These are phyloP conservation scores for Antechinus stuartii DNA, from an alignment of 2,113 vertebrate genomes.

Conservation along the genomic window DNA sequence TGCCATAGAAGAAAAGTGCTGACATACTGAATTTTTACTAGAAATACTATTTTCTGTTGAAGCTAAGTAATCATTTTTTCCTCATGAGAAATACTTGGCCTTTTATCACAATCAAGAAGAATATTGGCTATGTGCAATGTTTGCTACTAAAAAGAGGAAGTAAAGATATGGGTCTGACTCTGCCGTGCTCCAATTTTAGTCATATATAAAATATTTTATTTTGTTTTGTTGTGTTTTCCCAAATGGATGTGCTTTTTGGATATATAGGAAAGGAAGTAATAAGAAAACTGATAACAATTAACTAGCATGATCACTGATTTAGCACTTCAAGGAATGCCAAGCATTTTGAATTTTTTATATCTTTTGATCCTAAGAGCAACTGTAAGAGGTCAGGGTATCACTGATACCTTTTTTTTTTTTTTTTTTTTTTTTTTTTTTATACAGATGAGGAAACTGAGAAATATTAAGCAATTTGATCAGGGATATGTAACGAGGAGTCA, in stretches of 20 bases:
- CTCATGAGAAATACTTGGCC: not conserved
- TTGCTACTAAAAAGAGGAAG: not conserved
- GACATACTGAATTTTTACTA: slow-evolving; percentile 55
- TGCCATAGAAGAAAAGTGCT: slow-evolving; percentile 68
- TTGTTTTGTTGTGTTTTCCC: not conserved
- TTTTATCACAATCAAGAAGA: not conserved
- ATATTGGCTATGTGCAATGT: not conserved
- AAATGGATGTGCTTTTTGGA: not conserved
- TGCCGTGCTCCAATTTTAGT: not conserved
- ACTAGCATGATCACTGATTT: not conserved
- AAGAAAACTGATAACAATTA: not conserved
- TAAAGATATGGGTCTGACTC: not conserved
- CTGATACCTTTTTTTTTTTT: not conserved
- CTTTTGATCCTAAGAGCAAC: not conserved
- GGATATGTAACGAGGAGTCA: not conserved
- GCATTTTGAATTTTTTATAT: not conserved
- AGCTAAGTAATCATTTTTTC: not conserved
- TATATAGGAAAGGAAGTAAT: not conserved
- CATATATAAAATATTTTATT: not conserved
- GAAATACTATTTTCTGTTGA: slow-evolving; percentile 21
- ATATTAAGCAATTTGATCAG: not conserved
- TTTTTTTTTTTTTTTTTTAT: not conserved
- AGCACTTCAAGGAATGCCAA: not conserved
- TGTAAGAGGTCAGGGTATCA: not conserved
- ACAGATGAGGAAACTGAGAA: not conserved